Conservation (phyloP, 2,797 vertebrate genomes). For the Aulostomus chinensis region DNA sequence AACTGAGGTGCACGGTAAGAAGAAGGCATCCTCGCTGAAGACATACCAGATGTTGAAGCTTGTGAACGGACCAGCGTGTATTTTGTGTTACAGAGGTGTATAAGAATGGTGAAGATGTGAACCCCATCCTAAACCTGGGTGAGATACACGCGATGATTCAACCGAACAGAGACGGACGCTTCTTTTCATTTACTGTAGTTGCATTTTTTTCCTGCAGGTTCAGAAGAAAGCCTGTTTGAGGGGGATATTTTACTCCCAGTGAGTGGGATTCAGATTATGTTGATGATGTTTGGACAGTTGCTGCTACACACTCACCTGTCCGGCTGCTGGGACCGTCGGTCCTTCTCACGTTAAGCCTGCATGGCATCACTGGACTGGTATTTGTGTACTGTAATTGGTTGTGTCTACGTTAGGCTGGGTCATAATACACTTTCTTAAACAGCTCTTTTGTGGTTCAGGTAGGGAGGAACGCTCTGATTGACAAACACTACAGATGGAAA, state of each 20-base stretch:
- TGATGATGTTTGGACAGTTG: too few relatives aligned
- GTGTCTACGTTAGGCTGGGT: background rate
- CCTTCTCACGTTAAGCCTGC: background rate
- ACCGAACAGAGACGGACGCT: too few relatives aligned
- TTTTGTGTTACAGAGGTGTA: constrained; percentile 70
- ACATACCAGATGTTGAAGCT: background rate
- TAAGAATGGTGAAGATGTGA: constrained; percentile 68
- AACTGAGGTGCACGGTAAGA: constrained; percentile 64
- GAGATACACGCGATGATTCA: constrained; percentile 22
- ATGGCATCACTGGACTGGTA: too few relatives aligned
- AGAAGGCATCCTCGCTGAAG: background rate
- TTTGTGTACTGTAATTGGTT: background rate
- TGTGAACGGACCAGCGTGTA: background rate
- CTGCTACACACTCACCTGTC: background rate
- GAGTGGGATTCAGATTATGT: constrained; percentile 53
- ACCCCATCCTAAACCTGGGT: constrained; percentile 76
- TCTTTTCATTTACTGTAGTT: background rate
- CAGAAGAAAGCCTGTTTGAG: constrained; percentile 70
- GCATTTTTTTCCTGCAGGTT: constrained; percentile 50
- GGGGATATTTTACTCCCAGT: constrained; percentile 77
- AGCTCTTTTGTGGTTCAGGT: constrained; percentile 51
- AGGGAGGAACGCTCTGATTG: constrained; percentile 78
- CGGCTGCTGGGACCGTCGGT: too few relatives aligned
- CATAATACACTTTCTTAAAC: constrained; percentile 5
- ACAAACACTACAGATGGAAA: constrained; percentile 83